Evolutionary conservation across 2,113 vertebrate genomes (phyloP).

Genomic region (Leptosomus discolor): DNA sequence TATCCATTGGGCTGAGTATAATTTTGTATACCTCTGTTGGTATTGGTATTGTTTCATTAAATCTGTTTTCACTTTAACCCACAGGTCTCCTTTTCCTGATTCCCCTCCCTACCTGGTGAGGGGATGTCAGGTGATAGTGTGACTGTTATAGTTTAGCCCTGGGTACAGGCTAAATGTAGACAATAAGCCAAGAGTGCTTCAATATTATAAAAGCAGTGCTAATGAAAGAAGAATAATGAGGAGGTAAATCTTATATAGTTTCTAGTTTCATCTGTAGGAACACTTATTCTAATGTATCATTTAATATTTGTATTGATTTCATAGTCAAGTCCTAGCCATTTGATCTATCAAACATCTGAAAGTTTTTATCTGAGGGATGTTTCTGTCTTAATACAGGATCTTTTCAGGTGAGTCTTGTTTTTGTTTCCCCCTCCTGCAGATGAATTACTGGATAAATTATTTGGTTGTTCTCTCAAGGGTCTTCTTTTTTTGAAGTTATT

Average conservation of each 20-base stretch:
- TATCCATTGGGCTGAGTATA: no score
- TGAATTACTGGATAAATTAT: neutral
- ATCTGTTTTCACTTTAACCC: no score
- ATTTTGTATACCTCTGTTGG: no score
- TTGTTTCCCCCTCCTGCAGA: neutral
- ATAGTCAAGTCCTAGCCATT: neutral
- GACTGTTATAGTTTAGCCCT: no score
- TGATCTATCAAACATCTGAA: slow-evolving; percentile 42
- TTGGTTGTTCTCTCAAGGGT: neutral
- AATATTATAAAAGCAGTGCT: neutral
- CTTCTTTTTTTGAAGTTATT: neutral
- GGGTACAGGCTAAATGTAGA: no score
- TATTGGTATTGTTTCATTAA: no score
- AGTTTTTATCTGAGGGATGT: neutral
- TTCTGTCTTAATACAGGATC: neutral
- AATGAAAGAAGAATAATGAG: neutral
- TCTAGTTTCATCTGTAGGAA: neutral
- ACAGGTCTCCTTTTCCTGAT: no score
- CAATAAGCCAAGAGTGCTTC: neutral
- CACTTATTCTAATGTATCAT: neutral
- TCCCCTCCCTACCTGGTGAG: no score
- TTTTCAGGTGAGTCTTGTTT: neutral
- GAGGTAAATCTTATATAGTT: neutral
- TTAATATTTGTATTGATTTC: slow-evolving; percentile 42
- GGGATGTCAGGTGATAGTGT: no score